Evolutionary conservation across 2,113 vertebrate genomes (phyloP), one percentile per base, ranked within the genome.

Genomic region (Polypterus bichir): DNA sequence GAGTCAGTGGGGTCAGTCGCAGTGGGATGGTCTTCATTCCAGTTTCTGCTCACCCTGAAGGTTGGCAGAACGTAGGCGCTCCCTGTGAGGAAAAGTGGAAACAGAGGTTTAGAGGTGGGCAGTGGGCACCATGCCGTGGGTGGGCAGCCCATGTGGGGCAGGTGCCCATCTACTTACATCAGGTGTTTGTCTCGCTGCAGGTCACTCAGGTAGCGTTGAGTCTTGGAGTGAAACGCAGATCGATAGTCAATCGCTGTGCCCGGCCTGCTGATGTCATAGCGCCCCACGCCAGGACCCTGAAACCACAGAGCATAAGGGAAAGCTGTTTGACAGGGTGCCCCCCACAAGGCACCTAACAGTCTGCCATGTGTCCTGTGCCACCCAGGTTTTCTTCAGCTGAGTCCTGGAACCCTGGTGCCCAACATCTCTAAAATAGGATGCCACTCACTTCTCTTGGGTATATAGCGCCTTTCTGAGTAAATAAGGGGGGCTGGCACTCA

Each of bases 231-330:
- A 69, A 74, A 88, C 54, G 81, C 67, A 5, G 78, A 79, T 7
- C 67, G 71, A 63, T 78, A 77, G 11, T 65, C 64, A 0, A 59
- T 67, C 73, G 71, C 59, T 7, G 65, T n/a, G 58, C n/a, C 62
- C 55, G 67, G 68, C 54, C 71, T 70, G 2, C 54, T 68, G 57
- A 76, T 68, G 68, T 84, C 45, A 53, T 86, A 90, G 66, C 67
- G 67, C 44, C 85, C 84, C 56, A 84, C 83, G 1, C 77, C 86
- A 0, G 74, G 67, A 62, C 83, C 85, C 84, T 87, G 72, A 60
- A 66, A 69, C 27, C 27, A 62, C 27, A 58, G 60, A 8, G 54
- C 27, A 11, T 78, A 48, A 64, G 3, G 56, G 79, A 44, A 47
- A 68, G 47, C 52, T 60, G 59, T 27, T 27, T 27, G 27, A 27